Percentiles rank a stretch among this genome's conserved stretches.
These are phyloP conservation scores for Platycnemis pennipes DNA, from an alignment of 2,888 invertebrate genomes.

Conservation along the genomic window DNA sequence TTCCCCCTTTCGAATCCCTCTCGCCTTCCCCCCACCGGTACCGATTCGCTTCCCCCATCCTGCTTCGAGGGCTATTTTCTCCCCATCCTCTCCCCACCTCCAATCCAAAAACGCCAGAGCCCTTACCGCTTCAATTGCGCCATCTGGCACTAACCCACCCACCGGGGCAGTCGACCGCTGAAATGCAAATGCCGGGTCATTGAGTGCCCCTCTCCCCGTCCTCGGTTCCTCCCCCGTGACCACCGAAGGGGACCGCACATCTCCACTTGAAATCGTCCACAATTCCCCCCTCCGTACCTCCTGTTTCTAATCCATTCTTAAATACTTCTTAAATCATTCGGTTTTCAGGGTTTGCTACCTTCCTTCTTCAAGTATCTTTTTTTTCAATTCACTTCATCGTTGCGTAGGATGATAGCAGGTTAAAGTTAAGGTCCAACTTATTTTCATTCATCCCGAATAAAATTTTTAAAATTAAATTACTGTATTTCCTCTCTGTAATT, in stretches of 20 bases:
- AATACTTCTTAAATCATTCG: slow-evolving; percentile 56
- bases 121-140: slow-evolving; percentile 59
- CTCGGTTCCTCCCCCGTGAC: background rate
- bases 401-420: background rate
- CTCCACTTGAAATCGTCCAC: slow-evolving; percentile 11
- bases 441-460: too few species aligned
- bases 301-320: slow-evolving; percentile 35
- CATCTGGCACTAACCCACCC: slow-evolving; percentile 58
- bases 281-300: background rate
- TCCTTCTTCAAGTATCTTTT: background rate
- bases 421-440: too few species aligned
- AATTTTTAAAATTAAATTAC: too few species aligned
- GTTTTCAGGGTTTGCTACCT: background rate
- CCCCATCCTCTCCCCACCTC: background rate
- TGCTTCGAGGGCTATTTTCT: background rate
- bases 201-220: slow-evolving; percentile 28
- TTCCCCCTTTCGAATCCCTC: background rate
- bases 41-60: background rate
- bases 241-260: slow-evolving; percentile 31
- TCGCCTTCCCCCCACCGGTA: background rate
- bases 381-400: too few species aligned
- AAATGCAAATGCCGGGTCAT: slow-evolving; percentile 67
- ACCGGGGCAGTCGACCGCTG: slow-evolving; percentile 56
- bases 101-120: background rate
- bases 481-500: too few species aligned